These are phyloP conservation scores for Brachyhypopomus gauderio DNA, from an alignment of 2,113 vertebrate genomes.

Conservation along the genomic window DNA sequence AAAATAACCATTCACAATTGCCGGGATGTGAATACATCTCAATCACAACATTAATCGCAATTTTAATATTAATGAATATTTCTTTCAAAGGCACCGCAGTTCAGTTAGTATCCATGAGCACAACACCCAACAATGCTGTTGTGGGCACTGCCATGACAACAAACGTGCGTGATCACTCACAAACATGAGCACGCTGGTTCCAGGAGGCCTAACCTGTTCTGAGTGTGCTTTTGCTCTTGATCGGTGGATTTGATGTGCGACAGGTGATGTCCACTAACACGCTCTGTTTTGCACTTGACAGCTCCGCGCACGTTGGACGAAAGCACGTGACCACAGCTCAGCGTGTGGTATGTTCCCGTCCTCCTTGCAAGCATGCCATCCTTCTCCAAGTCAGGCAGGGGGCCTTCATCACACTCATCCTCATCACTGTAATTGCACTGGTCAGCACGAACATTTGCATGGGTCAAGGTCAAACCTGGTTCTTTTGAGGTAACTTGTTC, in stretches of 20 bases:
- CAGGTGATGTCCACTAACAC: conserved; percentile 47
- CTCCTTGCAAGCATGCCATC: conserved; percentile 81
- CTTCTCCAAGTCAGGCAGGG: conserved; percentile 72
- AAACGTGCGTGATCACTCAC: not conserved
- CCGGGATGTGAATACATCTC: not conserved
- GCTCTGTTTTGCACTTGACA: conserved; percentile 56
- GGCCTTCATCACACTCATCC: conserved; percentile 48
- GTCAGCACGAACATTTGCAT: not conserved
- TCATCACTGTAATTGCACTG: conserved; percentile 58
- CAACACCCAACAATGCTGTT: not conserved
- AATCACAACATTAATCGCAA: not conserved
- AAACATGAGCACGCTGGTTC: not conserved
- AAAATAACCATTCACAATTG: not conserved
- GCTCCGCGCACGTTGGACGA: conserved; percentile 64
- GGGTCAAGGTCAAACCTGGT: conserved; percentile 22
- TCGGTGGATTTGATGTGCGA: conserved; percentile 49
- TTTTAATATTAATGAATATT: not conserved
- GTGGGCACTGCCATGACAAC: not conserved
- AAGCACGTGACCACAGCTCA: conserved; percentile 33
- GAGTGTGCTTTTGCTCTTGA: conserved; percentile 39
- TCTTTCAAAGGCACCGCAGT: not conserved
- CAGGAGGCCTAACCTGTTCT: conserved; percentile 66
- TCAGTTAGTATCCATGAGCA: not conserved
- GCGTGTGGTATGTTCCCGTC: conserved; percentile 68
- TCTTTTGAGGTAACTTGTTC: conserved; percentile 42